Evolutionary conservation across 2,113 vertebrate genomes (phyloP).

Genomic region (Bubo bubo): DNA sequence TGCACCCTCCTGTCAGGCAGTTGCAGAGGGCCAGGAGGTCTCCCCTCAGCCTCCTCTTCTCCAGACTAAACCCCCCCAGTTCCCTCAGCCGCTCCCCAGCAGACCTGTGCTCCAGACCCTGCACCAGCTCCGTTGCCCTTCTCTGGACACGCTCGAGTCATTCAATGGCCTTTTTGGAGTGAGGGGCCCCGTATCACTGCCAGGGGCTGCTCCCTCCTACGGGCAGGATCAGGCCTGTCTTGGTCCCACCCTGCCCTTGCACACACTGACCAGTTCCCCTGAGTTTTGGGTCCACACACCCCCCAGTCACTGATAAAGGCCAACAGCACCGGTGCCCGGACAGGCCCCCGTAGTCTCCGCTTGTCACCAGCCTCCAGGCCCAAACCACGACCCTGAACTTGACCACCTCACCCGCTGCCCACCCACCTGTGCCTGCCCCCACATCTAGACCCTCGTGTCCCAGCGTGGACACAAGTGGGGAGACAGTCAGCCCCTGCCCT

Average conservation of each 20-base stretch:
- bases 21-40: too few species aligned
- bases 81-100: too few species aligned
- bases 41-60: too few species aligned
- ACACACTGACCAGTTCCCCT: too few species aligned
- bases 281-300: too few species aligned
- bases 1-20: too few species aligned
- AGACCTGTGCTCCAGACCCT: too few species aligned
- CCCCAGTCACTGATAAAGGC: not conserved
- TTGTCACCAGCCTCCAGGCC: not conserved
- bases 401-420: not conserved
- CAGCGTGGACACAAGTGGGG: too few species aligned
- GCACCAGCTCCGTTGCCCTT: too few species aligned
- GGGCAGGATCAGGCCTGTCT: not conserved
- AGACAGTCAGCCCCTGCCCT: not conserved
- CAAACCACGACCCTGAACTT: not conserved
- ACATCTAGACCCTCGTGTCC: not conserved
- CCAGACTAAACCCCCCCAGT: too few species aligned
- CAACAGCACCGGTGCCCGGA: fast-evolving
- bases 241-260: not conserved
- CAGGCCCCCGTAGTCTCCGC: not conserved
- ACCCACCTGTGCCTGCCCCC: not conserved
- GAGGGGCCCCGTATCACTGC: not conserved
- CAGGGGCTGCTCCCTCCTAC: not conserved
- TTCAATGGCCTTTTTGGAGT: too few species aligned
- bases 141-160: too few species aligned